phyloP scores from a whole-genome alignment of 2,888 invertebrate genomes.

The Netelia fuscicornis region DNA sequence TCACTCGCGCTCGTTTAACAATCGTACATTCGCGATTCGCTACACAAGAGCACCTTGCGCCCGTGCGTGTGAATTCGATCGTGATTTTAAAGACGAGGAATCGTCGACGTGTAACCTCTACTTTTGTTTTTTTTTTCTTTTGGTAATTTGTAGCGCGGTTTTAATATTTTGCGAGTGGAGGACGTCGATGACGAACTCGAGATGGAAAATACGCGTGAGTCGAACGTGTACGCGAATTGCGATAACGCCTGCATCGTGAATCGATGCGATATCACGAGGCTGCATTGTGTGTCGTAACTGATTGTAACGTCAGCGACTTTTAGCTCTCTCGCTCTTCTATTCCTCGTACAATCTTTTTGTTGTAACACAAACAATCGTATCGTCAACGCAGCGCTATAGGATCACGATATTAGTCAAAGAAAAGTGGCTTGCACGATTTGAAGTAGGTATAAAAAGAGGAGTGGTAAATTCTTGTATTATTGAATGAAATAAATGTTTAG shows the following conservation, averaged over 20 bases:
- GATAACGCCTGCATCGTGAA: conserved; percentile 8
- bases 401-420: conserved; percentile 28
- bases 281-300: conserved; percentile 16
- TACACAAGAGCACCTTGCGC: neutral
- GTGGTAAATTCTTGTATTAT: neutral
- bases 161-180: neutral
- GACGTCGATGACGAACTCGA: too few relatives aligned
- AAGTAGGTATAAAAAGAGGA: neutral
- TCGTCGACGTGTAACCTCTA: neutral
- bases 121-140: neutral
- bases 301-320: conserved; percentile 41
- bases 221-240: neutral
- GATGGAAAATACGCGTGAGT: neutral
- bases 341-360: neutral
- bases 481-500: too few relatives aligned
- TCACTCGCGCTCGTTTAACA: conserved; percentile 1
- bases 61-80: conserved; percentile 26
- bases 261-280: neutral
- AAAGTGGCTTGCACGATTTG: neutral
- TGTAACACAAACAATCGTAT: conserved; percentile 38
- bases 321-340: conserved; percentile 1
- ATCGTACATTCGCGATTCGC: conserved; percentile 14
- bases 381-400: conserved; percentile 23
- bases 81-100: neutral
- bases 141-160: too few relatives aligned